phyloP scores from a whole-genome alignment of 2,888 invertebrate genomes.

The Drosophila rellima region DNA sequence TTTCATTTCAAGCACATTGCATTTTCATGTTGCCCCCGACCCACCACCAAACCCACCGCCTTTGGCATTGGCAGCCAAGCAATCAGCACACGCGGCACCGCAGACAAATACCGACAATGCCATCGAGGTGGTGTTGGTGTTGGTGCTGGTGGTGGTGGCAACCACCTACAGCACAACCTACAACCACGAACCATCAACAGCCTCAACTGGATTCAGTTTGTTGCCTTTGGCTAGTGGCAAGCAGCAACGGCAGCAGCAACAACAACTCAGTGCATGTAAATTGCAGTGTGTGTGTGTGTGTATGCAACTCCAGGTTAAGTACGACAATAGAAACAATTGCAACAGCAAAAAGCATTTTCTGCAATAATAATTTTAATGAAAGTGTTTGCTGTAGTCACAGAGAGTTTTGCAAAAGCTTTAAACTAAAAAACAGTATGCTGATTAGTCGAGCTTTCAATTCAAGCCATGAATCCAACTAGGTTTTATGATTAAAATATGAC shows the following conservation, averaged over 20 bases:
- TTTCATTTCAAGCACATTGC: constrained; percentile 83
- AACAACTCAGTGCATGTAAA: constrained; percentile 54
- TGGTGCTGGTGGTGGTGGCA: constrained; percentile 9
- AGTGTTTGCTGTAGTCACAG: constrained; percentile 78
- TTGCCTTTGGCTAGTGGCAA: constrained; percentile 69
- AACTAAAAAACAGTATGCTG: neutral
- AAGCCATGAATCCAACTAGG: no score
- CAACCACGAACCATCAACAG: constrained; percentile 55
- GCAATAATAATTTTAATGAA: constrained; percentile 81
- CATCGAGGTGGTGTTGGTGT: constrained; percentile 27
- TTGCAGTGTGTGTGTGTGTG: constrained; percentile 41
- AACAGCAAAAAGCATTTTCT: constrained; percentile 74
- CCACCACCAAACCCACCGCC: constrained; percentile 44
- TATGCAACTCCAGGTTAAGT: constrained; percentile 61
- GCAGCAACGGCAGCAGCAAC: constrained; percentile 26
- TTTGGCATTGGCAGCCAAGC: constrained; percentile 76
- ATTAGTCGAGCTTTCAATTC: no score
- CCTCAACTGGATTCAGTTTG: constrained; percentile 59
- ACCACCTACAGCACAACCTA: constrained; percentile 50
- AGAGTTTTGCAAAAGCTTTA: constrained; percentile 20
- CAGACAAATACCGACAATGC: constrained; percentile 72
- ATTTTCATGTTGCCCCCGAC: constrained; percentile 63
- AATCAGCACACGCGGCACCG: constrained; percentile 81
- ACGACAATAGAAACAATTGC: constrained; percentile 74
- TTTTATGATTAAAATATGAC: no score